A percentile compares a stretch with the other conserved stretches of the same genome.
These are phyloP conservation scores for Pseudocheirus occidentalis DNA, from an alignment of 2,797 vertebrate genomes.

Conservation along the genomic window DNA sequence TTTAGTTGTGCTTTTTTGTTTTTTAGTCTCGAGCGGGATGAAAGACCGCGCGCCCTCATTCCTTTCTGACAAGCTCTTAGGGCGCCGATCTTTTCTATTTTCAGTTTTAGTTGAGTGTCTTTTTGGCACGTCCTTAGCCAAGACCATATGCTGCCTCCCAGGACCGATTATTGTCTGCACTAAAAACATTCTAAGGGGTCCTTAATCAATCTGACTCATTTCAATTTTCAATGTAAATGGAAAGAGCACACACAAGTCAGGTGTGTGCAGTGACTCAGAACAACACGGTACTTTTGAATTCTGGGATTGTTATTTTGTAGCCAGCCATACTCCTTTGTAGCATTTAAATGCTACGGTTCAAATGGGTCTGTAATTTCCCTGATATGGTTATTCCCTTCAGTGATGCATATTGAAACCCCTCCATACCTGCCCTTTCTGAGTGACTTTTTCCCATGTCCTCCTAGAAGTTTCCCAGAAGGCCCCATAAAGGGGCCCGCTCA, in stretches of 20 bases:
- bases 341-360: neutral
- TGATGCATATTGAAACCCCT: neutral
- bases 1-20: neutral
- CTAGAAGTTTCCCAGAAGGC: neutral
- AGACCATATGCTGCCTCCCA: rapidly evolving
- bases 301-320: neutral
- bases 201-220: neutral
- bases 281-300: neutral
- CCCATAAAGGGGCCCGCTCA: neutral
- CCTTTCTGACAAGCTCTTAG: slow-evolving; percentile 7
- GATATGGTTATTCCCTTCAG: neutral
- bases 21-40: neutral
- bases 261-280: neutral
- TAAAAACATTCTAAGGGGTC: neutral
- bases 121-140: neutral
- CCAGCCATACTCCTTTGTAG: neutral
- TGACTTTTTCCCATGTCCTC: neutral
- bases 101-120: neutral
- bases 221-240: neutral
- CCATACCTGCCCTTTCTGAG: neutral
- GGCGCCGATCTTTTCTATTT: slow-evolving; percentile 28
- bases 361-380: neutral
- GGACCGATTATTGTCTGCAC: neutral
- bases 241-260: neutral
- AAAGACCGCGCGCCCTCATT: neutral